Base-by-base conservation (phyloP, 1,140 invertebrate genomes). In the Bombus breviceps region DNA sequence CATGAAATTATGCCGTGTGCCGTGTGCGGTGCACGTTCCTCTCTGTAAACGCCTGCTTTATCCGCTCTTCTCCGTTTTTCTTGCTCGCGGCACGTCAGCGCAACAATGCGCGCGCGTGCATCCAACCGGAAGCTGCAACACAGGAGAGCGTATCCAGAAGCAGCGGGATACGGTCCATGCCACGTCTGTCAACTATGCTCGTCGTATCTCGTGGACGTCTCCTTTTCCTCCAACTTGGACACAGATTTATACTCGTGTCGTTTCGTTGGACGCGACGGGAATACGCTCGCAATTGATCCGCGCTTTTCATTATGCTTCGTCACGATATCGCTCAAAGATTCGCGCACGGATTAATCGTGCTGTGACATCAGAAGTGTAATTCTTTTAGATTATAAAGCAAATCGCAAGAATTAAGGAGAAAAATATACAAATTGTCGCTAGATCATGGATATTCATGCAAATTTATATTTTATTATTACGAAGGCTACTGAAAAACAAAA, bases 41-140 rank as follows among this genome's bases (percentile, higher is more conserved):
- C 69, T 59, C 43, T 59, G 86, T 76, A 88, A 88, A 86, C 88
- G 79, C 53, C 72, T 74, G 71, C n/a, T 85, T 75, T 59, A 28
- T 62, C 62, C 76, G 37, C 75, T 86, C 53, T 12, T 88, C 77
- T 85, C 77, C 72, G 73, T 86, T 89, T 89, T 90, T 81, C 71
- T 81, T 79, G 53, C 32, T 86, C 77, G 32, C 28, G 10, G 73
- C 37, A 78, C 47, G 85, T 87, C 88, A 74, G 76, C 62, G 68
- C 74, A 87, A 90, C 88, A 90, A 89, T 89, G 77, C 69, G 68
- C 64, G 62, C 37, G 72, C 86, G 66, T 66, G 87, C 85, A 89
- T 86, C 74, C 77, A 76, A 57, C 72, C 85, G 88, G 83, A 89
- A 89, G 80, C 18, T 41, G 1, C 57, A 34, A 37, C 32, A 13